Base-by-base conservation (phyloP, 2,797 vertebrate species). In the Myotis myotis region DNA sequence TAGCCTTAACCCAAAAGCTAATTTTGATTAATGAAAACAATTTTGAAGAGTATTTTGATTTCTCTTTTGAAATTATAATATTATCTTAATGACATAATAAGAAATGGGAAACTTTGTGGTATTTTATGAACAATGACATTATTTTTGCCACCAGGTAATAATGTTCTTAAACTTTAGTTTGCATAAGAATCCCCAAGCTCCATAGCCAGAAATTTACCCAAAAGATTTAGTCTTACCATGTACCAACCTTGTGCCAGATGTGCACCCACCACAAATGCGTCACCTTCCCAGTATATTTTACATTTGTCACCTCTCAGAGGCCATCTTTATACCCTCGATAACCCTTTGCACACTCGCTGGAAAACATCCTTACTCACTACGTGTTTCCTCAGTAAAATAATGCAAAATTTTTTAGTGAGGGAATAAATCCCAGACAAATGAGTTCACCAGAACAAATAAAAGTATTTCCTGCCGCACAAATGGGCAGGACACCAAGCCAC, bases 391-490 rank as follows among this genome's bases (percentile, higher is more conserved):
- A 49, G 55, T 53, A 15, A 87, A 89, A 96, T 12, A 87, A 87
- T 66, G 55, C 3, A 91, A 72, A 22, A 71, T 13, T 53, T 60
- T 79, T 94, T 25, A 68, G 74, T 25, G 33, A 85, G 81, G 68
- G 23, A 94, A 80, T 33, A 92, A 82, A 8, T 33, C 38, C 25
- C 51, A 96, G 84, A 89, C 49, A 89, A 95, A 91, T 30, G 17
- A 95, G 87, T 93, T 93, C 51, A 62, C 33, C 76, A 91, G 49
- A 36, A 60, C 44, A 81, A 78, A 83, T 60, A 51, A 88, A 89
- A 94, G 23, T 74, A 93, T 95, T 95, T 94, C 89, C 84, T 96
- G 49, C 25, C 68, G 84, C 76, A 89, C 41, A 53, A 53, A 60
- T 30, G 76, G 86, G 44, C 70, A 89, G 53, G 57, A 36, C 71